Evolutionary conservation across 2,888 invertebrate genomes (phyloP).

Genomic region (Agrochola lychnidis): DNA sequence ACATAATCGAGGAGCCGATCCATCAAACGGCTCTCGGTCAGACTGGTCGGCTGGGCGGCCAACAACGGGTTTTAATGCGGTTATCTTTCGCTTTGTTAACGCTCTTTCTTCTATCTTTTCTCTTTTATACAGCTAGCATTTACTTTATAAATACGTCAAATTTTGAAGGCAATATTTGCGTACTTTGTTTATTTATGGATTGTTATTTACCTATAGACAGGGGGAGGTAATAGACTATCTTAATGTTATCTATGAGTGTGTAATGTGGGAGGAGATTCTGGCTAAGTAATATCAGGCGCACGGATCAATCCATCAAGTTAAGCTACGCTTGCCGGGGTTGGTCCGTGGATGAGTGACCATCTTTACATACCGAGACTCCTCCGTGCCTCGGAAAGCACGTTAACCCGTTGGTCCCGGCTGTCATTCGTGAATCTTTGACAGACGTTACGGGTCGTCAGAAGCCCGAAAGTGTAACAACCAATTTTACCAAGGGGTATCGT

Average conservation of each 20-base stretch:
- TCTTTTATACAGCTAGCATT: slow-evolving; percentile 33
- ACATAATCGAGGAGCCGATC: slow-evolving; percentile 80
- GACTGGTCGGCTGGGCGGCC: slow-evolving; percentile 74
- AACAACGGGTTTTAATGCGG: slow-evolving; percentile 87
- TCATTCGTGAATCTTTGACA: no score
- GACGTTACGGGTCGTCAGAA: no score
- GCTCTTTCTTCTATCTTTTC: slow-evolving; percentile 81
- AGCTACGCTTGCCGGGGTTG: no score
- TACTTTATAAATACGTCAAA: slow-evolving; percentile 40
- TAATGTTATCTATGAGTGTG: neutral
- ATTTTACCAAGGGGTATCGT: no score
- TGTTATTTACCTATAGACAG: neutral
- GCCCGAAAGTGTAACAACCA: no score
- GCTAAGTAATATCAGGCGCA: no score
- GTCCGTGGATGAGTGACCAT: no score
- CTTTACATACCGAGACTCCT: no score
- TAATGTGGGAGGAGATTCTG: no score
- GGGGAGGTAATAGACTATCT: neutral
- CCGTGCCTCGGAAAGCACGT: no score
- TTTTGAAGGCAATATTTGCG: slow-evolving; percentile 27
- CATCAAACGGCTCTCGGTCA: slow-evolving; percentile 79
- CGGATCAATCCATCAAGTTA: no score
- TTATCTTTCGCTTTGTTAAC: slow-evolving; percentile 84
- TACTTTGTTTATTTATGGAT: neutral
- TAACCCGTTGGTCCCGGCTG: no score